Percentiles rank a stretch among this genome's conserved stretches.
These are phyloP conservation scores for Calameuta idolon DNA, from an alignment of 2,888 invertebrate genomes.

Conservation along the genomic window DNA sequence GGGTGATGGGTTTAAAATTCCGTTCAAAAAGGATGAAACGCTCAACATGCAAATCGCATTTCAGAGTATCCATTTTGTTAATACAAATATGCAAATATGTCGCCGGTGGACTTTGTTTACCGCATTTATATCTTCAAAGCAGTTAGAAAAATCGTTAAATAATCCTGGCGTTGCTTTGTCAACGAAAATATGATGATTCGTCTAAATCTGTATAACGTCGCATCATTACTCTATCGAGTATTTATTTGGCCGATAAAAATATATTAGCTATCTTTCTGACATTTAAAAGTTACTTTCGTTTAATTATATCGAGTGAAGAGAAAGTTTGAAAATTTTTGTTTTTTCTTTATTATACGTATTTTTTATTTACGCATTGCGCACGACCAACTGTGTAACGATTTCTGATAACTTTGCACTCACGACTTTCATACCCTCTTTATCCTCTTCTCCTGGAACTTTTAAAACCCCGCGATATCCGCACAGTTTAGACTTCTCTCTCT, in stretches of 20 bases:
- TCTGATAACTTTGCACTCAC: slow-evolving; percentile 26
- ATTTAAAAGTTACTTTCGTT: background rate
- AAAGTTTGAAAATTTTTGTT: background rate
- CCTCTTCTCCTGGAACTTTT: slow-evolving; percentile 12
- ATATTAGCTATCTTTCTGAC: background rate
- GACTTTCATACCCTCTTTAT: slow-evolving; percentile 20
- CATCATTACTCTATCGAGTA: background rate
- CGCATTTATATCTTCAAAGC: slow-evolving; percentile 26
- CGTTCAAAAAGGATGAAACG: slow-evolving; percentile 10
- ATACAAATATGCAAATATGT: slow-evolving; percentile 51
- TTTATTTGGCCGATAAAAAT: background rate
- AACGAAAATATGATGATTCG: background rate
- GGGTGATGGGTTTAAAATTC: background rate
- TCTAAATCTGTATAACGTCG: background rate
- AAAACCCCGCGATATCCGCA: background rate
- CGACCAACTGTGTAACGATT: slow-evolving; percentile 25
- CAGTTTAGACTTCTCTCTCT: slow-evolving; percentile 22
- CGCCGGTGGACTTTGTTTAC: slow-evolving; percentile 42
- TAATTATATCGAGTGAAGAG: background rate
- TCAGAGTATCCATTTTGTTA: slow-evolving; percentile 49
- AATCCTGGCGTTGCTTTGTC: background rate
- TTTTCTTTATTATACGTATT: background rate
- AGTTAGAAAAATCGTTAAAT: slow-evolving; percentile 35
- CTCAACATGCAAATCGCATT: slow-evolving; percentile 44
- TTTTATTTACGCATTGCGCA: background rate